These are phyloP conservation scores for Liasis olivaceus DNA, from an alignment of 2,797 vertebrate species.

Conservation along the genomic window DNA sequence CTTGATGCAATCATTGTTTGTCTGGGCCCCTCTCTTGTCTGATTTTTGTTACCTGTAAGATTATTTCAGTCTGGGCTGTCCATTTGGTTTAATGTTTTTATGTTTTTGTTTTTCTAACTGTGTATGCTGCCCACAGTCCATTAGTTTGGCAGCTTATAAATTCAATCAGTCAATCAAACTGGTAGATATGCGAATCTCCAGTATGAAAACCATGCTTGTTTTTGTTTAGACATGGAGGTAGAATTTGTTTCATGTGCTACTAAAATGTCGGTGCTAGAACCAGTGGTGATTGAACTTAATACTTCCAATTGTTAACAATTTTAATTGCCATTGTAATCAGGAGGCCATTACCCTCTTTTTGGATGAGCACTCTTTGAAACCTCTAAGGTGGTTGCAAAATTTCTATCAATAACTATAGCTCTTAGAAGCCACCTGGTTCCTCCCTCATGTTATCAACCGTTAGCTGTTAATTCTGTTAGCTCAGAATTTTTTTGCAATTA, in stretches of 20 bases:
- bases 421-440: neutral
- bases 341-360: neutral
- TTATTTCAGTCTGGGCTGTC: too few species aligned
- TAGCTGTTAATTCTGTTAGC: neutral
- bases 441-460: neutral
- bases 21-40: too few species aligned
- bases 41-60: too few species aligned
- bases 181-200: neutral
- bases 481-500: neutral
- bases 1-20: too few species aligned
- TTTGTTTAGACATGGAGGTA: neutral
- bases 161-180: too few species aligned
- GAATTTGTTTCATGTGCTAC: neutral
- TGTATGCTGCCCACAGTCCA: too few species aligned
- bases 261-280: neutral
- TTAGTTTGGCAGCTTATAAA: too few species aligned
- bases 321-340: neutral
- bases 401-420: neutral
- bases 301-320: neutral
- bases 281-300: neutral
- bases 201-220: neutral
- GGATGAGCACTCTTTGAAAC: neutral
- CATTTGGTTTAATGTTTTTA: too few species aligned
- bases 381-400: neutral
- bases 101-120: too few species aligned